Base-by-base conservation (phyloP, 2,888 invertebrate species). In the Leucoma salicis region DNA sequence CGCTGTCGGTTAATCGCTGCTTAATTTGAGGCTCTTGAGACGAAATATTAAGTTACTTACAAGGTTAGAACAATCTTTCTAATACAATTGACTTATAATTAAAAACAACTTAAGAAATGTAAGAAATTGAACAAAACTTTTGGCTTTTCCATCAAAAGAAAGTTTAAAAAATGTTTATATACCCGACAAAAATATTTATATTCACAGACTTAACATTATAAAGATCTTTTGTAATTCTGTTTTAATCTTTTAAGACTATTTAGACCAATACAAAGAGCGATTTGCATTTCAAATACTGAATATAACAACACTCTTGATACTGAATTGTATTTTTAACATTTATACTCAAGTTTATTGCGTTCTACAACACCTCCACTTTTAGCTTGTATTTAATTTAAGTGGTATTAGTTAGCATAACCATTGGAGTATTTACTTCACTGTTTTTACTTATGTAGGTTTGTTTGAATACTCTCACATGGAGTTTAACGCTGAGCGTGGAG, bases 391-490 rank as follows among this genome's bases (percentile, higher is more conserved):
- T 4, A 6, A 16, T 16, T 6, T 4, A 16, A 16, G 16, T 16
- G 16, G 3, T 16, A 16, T 16, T 16, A 8, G 8, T 21, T 3
- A 5, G 8, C 6, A 21, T 8, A 4, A 8, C 2, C 21, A 2
- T 8, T 21, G 2, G n/a, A n/a, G n/a, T n/a, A n/a, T n/a, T n/a
- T n/a, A n/a, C n/a, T 7, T 5, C 18, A 31, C 8, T 8, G 14
- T 15, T 15, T 31, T 31, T 31, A 3, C 14, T 3, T 33, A 12
- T n/a, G 15, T 16, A 95, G 95, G 95, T 61, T 78, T 95, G 52
- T 95, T 95, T 71, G 92, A 94, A 54, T 94, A 94, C 70, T 94
- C 94, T 13, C 95, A 95, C 74, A 93, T 95, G 94, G 94, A 94
- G 66, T 95, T 95, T 70, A 94, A 95, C 57, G 93, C 93, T 15